Percentiles rank a stretch among this genome's conserved stretches.
These are phyloP conservation scores for Chrysocyon brachyurus DNA, from an alignment of 2,797 vertebrate genomes.

Conservation along the genomic window DNA sequence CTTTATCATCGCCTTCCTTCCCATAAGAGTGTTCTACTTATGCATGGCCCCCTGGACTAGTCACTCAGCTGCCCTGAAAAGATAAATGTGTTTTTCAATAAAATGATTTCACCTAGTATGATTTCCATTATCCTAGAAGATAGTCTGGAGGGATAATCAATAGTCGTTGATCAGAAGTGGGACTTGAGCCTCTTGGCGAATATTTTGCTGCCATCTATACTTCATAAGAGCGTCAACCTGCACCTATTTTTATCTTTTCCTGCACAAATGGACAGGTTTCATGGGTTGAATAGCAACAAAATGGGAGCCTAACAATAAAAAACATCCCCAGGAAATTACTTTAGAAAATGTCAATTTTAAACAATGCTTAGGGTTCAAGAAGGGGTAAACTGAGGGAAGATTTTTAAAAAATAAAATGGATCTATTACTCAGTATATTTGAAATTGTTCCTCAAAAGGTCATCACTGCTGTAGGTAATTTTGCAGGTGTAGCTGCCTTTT, in stretches of 20 bases:
- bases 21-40: background rate
- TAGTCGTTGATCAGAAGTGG: background rate
- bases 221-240: background rate
- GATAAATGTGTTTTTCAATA: background rate
- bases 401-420: background rate
- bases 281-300: background rate
- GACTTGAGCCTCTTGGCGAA: background rate
- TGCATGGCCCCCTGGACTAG: background rate
- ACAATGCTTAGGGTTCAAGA: background rate
- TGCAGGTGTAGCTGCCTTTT: background rate
- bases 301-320: conserved; percentile 6
- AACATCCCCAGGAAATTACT: background rate
- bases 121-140: background rate
- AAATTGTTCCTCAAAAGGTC: background rate
- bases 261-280: background rate
- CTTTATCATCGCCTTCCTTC: background rate
- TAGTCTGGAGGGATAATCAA: background rate
- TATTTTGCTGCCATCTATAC: background rate
- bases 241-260: conserved; percentile 24
- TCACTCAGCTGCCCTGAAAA: background rate
- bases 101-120: background rate
- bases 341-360: conserved; percentile 43
- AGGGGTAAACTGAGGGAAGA: background rate
- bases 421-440: background rate
- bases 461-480: background rate